Conservation (phyloP, 2,113 vertebrate genomes). For the Ovis canadensis region DNA sequence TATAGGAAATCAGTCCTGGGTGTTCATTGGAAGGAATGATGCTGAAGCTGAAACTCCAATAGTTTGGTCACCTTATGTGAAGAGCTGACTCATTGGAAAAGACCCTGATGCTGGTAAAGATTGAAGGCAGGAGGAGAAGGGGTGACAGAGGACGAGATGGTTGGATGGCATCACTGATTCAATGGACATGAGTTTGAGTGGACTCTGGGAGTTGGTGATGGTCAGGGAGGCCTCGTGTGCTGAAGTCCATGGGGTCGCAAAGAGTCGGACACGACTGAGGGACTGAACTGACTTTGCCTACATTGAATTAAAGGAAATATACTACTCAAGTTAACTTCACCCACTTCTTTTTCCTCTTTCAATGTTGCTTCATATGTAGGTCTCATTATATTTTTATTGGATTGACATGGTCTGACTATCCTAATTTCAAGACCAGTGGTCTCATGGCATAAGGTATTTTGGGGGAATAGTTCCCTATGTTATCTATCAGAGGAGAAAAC, state of each 20-base stretch:
- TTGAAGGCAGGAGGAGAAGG: neutral
- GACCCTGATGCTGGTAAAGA: neutral
- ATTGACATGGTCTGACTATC: neutral
- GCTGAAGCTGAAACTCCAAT: neutral
- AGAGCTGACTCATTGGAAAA: neutral
- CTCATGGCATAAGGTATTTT: neutral
- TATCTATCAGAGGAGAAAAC: neutral
- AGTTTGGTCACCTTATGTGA: neutral
- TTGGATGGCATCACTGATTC: neutral
- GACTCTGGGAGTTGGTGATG: neutral
- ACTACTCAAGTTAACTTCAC: neutral
- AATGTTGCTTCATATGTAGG: neutral
- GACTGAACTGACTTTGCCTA: neutral
- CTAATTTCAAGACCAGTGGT: neutral
- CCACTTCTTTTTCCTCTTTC: neutral
- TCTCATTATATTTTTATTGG: neutral
- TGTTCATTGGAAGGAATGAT: neutral
- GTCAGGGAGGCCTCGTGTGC: neutral
- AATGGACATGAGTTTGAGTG: neutral
- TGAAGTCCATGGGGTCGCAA: neutral
- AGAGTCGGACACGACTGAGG: accelerated
- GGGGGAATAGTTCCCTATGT: neutral
- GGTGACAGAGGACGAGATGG: neutral
- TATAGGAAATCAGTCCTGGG: neutral
- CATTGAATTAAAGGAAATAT: neutral